Conservation (phyloP, 2,888 invertebrate genomes). For the Branchipolynoe longqiensis region DNA sequence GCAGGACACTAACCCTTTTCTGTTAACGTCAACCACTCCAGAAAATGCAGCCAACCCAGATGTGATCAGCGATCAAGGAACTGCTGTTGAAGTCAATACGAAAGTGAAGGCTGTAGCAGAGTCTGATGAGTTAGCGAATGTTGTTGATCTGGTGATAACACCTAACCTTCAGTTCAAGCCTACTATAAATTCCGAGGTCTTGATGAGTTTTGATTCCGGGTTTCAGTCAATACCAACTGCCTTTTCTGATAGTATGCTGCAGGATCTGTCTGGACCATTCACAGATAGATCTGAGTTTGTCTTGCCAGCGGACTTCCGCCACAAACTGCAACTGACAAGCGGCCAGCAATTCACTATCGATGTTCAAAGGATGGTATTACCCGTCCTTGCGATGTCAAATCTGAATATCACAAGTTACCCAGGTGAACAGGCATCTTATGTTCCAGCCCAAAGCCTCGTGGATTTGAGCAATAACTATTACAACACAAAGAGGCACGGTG, state of each 20-base stretch:
- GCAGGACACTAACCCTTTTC: neutral
- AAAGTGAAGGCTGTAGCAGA: too few species aligned
- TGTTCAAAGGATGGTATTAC: conserved; percentile 1
- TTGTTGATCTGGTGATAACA: too few species aligned
- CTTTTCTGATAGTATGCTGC: too few species aligned
- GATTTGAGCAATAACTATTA: neutral
- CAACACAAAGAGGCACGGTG: neutral
- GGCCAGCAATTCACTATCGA: conserved; percentile 11
- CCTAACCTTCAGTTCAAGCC: too few species aligned
- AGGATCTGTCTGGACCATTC: neutral
- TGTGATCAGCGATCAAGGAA: too few species aligned
- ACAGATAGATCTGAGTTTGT: conserved; percentile 33
- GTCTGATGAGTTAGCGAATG: too few species aligned
- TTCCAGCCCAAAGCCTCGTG: too few species aligned
- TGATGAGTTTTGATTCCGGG: too few species aligned
- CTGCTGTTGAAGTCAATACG: neutral
- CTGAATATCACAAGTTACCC: neutral
- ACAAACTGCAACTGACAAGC: conserved; percentile 7
- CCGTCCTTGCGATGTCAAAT: neutral
- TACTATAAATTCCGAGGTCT: too few species aligned
- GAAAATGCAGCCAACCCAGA: neutral
- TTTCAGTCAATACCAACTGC: too few species aligned
- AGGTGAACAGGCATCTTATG: neutral
- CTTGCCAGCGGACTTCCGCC: neutral
- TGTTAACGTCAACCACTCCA: neutral